phyloP scores from a whole-genome alignment of 2,113 vertebrate species.

The Cisticola juncidis region DNA sequence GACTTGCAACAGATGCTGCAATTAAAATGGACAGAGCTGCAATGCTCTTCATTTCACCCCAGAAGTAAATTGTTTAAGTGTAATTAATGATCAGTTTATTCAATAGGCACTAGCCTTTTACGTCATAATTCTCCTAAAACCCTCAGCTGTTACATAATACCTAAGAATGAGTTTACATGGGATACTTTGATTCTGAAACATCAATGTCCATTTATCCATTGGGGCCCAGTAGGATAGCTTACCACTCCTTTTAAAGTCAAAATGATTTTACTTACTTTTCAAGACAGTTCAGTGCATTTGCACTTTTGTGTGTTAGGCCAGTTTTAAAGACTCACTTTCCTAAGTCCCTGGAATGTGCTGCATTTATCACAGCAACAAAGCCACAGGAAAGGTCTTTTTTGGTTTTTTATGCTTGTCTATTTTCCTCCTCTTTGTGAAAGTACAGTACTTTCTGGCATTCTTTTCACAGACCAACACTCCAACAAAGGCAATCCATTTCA shows the following conservation, averaged over 20 bases:
- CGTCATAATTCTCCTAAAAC: constrained; percentile 49
- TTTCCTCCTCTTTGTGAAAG: neutral
- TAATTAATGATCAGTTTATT: constrained; percentile 60
- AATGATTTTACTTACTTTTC: constrained; percentile 3
- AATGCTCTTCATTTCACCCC: constrained; percentile 23
- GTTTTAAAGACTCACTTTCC: neutral
- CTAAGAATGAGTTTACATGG: neutral
- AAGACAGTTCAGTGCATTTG: neutral
- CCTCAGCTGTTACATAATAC: constrained; percentile 36
- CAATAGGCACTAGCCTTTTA: constrained; percentile 36
- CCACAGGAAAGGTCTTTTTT: neutral
- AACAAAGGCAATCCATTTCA: constrained; percentile 14
- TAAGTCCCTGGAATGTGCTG: neutral
- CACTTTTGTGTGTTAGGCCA: neutral
- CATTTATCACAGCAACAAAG: constrained; percentile 36
- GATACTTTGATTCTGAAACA: neutral
- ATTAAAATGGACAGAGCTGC: constrained; percentile 26
- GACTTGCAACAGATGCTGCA: constrained; percentile 14
- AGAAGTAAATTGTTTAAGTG: constrained; percentile 36
- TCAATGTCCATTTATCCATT: neutral
- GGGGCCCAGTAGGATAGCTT: neutral
- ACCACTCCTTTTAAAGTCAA: neutral
- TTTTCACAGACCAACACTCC: neutral
- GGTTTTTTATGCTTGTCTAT: neutral
- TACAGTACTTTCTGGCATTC: constrained; percentile 13